Base-by-base conservation (phyloP, 2,113 vertebrate genomes). In the Ictalurus punctatus region DNA sequence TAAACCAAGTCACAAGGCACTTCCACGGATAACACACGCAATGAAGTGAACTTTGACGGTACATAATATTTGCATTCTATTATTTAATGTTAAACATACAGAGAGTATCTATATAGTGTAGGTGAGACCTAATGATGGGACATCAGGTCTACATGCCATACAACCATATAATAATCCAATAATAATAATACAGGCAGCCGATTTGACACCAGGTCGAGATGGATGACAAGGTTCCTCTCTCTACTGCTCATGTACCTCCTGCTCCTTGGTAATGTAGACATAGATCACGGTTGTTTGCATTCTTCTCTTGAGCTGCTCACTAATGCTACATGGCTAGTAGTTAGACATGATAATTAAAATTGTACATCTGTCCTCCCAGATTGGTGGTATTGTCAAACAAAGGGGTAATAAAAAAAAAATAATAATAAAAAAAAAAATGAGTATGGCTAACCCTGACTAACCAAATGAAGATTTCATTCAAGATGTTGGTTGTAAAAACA, bases 341-440 rank as follows among this genome's bases (percentile, higher is more conserved):
- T 83, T 83, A 61, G 58, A 83, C 58, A 44, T 2, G 81, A 40
- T 83, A 44, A 83, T 83, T 83, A 83, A 83, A 83, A 83, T 58
- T 83, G 34, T 83, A 83, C 81, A 83, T 25, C 34, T 83, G 81
- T 44, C 81, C 81, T 44, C 34, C 19, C 30, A 83, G 34, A 83
- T 83, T 61, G 56, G 10, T 27, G 34, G 12, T 23, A 83, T 63
- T 83, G 81, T 83, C 81, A 61, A 83, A 83, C 81, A 83, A 83
- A 44, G 5, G 58, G 19, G 34, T 37, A 6, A 16, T 44, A 83
- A 80, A 30, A 73, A 48, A 56, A 54, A 6, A 44, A 44, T 3
- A 6, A 2, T 6, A 61, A n/a, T n/a, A 83, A 79, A 21, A 44
- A 44, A n/a, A 73, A 44, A 56, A 54, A 14, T 58, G n/a, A 58